Percentiles rank a stretch among this genome's conserved stretches.
phyloP scores from a whole-genome alignment of 2,888 invertebrate genomes.

The Glaucopsyche alexis region DNA sequence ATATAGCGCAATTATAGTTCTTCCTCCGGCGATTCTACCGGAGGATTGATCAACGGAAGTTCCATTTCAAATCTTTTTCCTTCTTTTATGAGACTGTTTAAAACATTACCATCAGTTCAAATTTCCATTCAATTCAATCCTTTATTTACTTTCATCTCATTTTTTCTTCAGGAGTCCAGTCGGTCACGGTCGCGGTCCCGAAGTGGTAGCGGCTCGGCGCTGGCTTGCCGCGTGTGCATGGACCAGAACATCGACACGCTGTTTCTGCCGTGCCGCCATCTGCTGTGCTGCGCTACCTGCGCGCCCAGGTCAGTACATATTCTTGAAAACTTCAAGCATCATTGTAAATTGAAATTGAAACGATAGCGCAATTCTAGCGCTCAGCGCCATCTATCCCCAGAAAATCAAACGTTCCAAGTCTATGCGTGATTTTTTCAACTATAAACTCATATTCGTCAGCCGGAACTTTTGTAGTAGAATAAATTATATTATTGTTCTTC shows the following conservation, averaged over 20 bases:
- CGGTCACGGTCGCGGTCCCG: slow-evolving; percentile 56
- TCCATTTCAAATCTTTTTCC: too few species aligned
- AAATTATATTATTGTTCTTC: too few species aligned
- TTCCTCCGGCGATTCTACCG: too few species aligned
- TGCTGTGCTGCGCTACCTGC: slow-evolving; percentile 89
- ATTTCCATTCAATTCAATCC: too few species aligned
- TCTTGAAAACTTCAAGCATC: neutral
- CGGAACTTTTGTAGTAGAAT: too few species aligned
- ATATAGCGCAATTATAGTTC: too few species aligned
- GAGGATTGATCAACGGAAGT: too few species aligned
- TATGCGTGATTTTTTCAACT: too few species aligned
- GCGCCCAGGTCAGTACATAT: slow-evolving; percentile 78
- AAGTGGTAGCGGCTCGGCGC: slow-evolving; percentile 77
- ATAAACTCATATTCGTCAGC: too few species aligned
- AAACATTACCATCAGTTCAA: too few species aligned
- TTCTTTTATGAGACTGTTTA: too few species aligned
- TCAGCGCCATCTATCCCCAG: neutral
- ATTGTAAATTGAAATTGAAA: neutral
- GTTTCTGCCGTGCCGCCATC: slow-evolving; percentile 94
- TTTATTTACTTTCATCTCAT: too few species aligned
- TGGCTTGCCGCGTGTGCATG: slow-evolving; percentile 94
- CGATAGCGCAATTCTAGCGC: neutral
- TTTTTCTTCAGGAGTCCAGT: slow-evolving; percentile 51
- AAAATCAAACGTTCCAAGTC: neutral
- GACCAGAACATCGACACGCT: slow-evolving; percentile 90